Conservation (phyloP, 2,797 vertebrate genomes). For the Fringilla coelebs region DNA sequence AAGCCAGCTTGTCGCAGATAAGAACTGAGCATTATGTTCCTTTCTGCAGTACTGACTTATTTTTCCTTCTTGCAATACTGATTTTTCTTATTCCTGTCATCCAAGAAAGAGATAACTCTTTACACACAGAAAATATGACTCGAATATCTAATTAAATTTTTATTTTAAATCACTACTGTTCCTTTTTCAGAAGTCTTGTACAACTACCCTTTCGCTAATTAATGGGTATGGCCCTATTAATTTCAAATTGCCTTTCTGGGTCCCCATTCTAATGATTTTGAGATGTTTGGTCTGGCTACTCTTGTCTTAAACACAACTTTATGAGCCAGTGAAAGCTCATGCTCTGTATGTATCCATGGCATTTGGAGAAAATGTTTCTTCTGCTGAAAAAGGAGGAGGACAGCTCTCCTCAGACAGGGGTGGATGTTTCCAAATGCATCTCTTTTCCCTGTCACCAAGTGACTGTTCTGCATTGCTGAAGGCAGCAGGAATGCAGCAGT, state of each 20-base stretch:
- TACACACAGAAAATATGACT: not conserved
- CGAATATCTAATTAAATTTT: not conserved
- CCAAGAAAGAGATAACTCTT: not conserved
- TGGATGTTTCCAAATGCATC: not conserved
- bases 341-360: not conserved
- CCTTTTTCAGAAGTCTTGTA: not conserved
- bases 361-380: not conserved
- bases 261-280: not conserved
- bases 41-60: not conserved
- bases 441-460: not conserved
- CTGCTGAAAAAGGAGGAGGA: not conserved
- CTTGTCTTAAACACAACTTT: not conserved
- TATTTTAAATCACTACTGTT: not conserved
- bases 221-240: not conserved
- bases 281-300: not conserved
- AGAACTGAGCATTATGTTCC: not conserved
- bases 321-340: not conserved
- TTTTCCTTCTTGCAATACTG: not conserved
- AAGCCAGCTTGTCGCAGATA: not conserved
- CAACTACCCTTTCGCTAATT: not conserved
- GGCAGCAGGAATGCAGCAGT: not conserved
- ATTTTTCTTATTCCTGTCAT: not conserved
- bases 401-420: not conserved
- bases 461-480: not conserved
- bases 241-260: not conserved